These are phyloP conservation scores for Corvus cornix DNA, from an alignment of 2,113 vertebrate genomes.

Conservation along the genomic window DNA sequence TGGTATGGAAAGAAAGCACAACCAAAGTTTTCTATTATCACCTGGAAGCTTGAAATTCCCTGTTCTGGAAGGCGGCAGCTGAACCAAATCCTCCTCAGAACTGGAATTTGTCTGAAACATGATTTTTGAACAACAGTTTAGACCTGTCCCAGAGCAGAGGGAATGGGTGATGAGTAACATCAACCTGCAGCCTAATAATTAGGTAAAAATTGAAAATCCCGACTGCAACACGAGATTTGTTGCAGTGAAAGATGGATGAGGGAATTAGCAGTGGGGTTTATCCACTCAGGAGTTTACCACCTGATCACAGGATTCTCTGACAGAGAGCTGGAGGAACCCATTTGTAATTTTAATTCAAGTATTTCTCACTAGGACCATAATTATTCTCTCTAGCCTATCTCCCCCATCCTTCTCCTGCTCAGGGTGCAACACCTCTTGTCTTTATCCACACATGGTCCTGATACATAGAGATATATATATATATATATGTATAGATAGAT, in stretches of 20 bases:
- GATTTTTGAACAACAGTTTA: background rate
- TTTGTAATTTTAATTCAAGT: background rate
- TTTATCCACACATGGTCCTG: background rate
- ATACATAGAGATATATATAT: background rate
- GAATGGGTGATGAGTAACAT: background rate
- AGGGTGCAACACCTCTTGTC: background rate
- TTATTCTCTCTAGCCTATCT: background rate
- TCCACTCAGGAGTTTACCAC: background rate
- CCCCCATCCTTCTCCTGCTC: background rate
- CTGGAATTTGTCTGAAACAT: accelerated
- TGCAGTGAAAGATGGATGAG: background rate
- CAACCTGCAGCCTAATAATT: background rate
- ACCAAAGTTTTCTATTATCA: background rate
- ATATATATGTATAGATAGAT: no score
- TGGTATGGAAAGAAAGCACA: background rate
- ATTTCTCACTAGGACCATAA: background rate
- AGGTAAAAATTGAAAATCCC: background rate
- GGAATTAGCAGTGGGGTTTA: background rate
- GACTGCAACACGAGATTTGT: accelerated
- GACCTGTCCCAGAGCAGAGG: background rate
- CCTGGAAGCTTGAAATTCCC: background rate
- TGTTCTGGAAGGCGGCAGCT: background rate
- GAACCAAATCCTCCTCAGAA: background rate
- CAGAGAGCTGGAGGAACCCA: background rate
- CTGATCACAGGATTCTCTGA: background rate